These are phyloP conservation scores for Bovichtus diacanthus DNA, from an alignment of 2,797 vertebrate species.

Conservation along the genomic window DNA sequence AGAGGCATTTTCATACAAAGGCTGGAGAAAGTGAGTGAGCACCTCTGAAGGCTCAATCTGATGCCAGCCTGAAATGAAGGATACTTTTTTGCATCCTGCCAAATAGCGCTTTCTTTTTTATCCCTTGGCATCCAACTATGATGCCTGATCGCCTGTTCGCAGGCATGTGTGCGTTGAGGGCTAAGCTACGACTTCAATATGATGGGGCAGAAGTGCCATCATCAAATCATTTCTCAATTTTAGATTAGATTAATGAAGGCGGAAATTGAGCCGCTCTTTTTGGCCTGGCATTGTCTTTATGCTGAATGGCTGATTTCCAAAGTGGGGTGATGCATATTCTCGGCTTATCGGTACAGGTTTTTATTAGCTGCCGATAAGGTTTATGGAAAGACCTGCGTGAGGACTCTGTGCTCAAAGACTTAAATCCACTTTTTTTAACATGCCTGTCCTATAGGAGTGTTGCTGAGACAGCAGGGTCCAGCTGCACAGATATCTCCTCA, in stretches of 20 bases:
- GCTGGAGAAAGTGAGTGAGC: conserved; percentile 68
- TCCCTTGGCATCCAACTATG: conserved; percentile 34
- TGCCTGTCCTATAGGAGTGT: conserved; percentile 43
- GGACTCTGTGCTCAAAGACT: conserved; percentile 34
- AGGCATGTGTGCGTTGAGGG: neutral
- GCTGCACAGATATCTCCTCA: conserved; percentile 47
- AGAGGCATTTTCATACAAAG: conserved; percentile 80
- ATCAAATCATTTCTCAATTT: conserved; percentile 68
- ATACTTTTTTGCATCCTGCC: conserved; percentile 63
- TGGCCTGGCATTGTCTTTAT: conserved; percentile 61
- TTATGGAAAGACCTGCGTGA: conserved; percentile 58
- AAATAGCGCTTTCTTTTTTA: conserved; percentile 57
- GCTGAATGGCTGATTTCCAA: conserved; percentile 49
- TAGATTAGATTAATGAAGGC: conserved; percentile 79
- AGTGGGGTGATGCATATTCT: conserved; percentile 66
- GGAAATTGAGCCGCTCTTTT: conserved; percentile 69
- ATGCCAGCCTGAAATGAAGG: conserved; percentile 75
- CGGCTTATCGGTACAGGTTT: conserved; percentile 54
- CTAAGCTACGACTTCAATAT: conserved; percentile 17
- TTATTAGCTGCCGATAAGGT: conserved; percentile 60
- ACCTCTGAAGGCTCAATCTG: conserved; percentile 79
- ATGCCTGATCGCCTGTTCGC: conserved; percentile 35
- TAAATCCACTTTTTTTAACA: conserved; percentile 34
- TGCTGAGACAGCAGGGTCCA: conserved; percentile 55
- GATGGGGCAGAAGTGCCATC: conserved; percentile 34